Evolutionary conservation across 2,888 invertebrate species (phyloP), one percentile per base, ranked within the genome.

Genomic region (Apotomis betuletana): DNA sequence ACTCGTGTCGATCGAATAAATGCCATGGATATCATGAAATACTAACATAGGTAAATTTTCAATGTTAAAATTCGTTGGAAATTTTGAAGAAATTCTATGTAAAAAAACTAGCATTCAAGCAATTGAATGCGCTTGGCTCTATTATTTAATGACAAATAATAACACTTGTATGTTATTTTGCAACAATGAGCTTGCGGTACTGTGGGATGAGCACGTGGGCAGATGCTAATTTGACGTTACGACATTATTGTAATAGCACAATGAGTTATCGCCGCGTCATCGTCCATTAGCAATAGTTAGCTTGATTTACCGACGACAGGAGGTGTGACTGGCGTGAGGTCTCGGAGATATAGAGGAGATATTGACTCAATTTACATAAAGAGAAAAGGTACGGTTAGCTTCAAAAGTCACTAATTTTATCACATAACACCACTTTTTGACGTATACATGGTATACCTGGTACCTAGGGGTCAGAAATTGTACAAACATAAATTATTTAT

Each of bases 161-260:
- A 64, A 64, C 54, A 65, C 54, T 44, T 44, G 44, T 59, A 65
- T 27, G 27, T 5, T 67, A 62, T 71, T 67, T 71, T 71, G 71
- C 67, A 71, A 71, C 13, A 67, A 64, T 64, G 51, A 67, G 62
- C 61, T 65, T 52, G 55, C 64, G 62, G 38, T 65, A 12, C 38
- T 62, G 41, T 63, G 72, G 75, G 73, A 57, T 67, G 65, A 62
- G 49, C 52, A 68, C 71, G 77, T 78, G 72, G 78, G 78, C 63
- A 55, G 75, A 70, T 74, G 76, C 74, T 78, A 77, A 78, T 77
- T 63, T 38, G 12, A 44, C 60, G 44, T 68, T 72, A 72, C 72
- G 38, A 44, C 62, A 72, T 52, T 36, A 58, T 60, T 62, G 62
- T 69, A 63, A 68, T 72, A 61, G 49, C 60, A 63, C 58, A 51